Evolutionary conservation across 1,140 invertebrate genomes (phyloP), one percentile per base, ranked within the genome.

Genomic region (Tenebrio molitor): DNA sequence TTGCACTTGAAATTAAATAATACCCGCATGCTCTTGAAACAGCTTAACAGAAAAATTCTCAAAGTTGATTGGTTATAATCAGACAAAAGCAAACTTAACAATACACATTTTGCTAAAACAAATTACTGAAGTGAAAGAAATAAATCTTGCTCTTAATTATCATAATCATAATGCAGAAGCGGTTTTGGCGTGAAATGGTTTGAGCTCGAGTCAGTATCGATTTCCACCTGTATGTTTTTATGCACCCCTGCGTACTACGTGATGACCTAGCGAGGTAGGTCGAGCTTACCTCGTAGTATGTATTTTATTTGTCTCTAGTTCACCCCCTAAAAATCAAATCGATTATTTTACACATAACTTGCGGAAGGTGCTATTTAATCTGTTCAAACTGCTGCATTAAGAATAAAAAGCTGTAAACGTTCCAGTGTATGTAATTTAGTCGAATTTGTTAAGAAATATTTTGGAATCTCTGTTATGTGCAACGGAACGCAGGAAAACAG

Each of bases 211-310:
- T 53, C 17, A 23, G 46, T 58, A 58, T 58, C 50, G 50, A 58
- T 58, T 58, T 58, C 50, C 23, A 58, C 50, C 50, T 58, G 50
- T 58, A 29, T 58, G 23, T 58, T 58, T 25, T 58, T 58, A 58
- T 58, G 50, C 50, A 58, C 50, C 50, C 50, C 50, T 58, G 50
- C 50, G 50, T 58, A 58, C 50, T 58, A 58, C 50, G 50, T 29
- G 50, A 29, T 58, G 50, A 58, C 50, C 50, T 58, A 58, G 50
- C 50, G 50, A 12, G 23, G 50, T 58, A 58, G 50, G 50, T 58
- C 50, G 50, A 58, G 50, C 19, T 39, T n/a, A 39, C 19, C 21
- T 58, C 23, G 50, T 29, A 58, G 50, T 58, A 58, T 33, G 50
- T 58, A 58, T 33, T 58, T 33, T 16, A 41, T 41, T 41, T n/a